A percentile compares a stretch with the other conserved stretches of the same genome.
These are phyloP conservation scores for Rhizomys pruinosus DNA, from an alignment of 2,113 vertebrate genomes.

Conservation along the genomic window DNA sequence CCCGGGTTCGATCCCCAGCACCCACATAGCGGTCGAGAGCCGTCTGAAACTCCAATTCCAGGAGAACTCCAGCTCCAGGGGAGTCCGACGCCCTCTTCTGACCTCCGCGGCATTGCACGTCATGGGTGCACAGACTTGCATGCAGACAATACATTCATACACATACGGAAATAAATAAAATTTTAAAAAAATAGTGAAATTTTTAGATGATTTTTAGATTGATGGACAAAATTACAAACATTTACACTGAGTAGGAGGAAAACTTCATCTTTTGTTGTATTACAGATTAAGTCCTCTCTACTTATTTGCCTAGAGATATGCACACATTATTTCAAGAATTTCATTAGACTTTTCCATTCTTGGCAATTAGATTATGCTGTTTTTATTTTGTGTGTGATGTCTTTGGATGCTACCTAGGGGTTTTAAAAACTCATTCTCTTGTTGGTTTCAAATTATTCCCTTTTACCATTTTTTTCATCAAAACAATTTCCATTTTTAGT, in stretches of 20 bases:
- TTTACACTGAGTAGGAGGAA: background rate
- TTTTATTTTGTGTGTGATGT: background rate
- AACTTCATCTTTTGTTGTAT: conserved; percentile 14
- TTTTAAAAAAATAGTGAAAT: background rate
- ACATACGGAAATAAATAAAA: too few species aligned
- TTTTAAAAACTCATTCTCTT: background rate
- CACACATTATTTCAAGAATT: background rate
- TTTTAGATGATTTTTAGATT: conserved; percentile 16
- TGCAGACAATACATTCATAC: too few species aligned
- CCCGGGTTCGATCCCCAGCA: too few species aligned
- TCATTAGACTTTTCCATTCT: background rate
- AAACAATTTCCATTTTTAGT: conserved; percentile 53
- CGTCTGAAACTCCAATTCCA: too few species aligned
- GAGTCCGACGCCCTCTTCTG: too few species aligned
- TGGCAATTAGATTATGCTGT: background rate
- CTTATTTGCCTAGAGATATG: background rate
- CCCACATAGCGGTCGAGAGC: too few species aligned
- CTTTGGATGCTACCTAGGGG: background rate
- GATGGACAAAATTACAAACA: background rate
- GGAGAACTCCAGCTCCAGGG: too few species aligned
- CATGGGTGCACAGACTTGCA: too few species aligned
- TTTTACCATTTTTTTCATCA: conserved; percentile 37
- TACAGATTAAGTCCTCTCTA: background rate
- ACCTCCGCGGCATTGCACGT: too few species aligned
- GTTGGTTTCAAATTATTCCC: conserved; percentile 45